Evolutionary conservation across 1,140 invertebrate species (phyloP), one percentile per base, ranked within the genome.

Genomic region (Diachasma alloeum): DNA sequence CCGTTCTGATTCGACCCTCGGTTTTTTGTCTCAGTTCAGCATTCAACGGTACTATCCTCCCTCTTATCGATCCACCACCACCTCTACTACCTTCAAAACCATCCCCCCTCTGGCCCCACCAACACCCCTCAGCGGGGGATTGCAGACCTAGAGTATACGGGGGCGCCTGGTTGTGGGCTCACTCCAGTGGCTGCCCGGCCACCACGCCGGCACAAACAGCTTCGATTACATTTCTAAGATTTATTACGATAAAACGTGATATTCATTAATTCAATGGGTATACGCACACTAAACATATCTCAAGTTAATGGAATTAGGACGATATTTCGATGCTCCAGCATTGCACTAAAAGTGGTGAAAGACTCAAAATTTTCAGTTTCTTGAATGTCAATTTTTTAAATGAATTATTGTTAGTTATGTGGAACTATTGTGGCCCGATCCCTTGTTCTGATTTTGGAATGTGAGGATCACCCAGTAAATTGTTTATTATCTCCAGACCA

Each of bases 151-250:
- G 72, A 76, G 67, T 71, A 66, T 79, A 72, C 56, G 46, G 71
- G 63, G 77, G 72, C 77, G 75, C 69, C 75, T 70, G 77, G 74
- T 79, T 78, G 68, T 68, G 75, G 46, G 76, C 73, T 75, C 77
- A 78, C 78, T 75, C 81, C 88, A 87, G 87, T 89, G 87, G 86
- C 83, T 88, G 84, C 86, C 86, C 86, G 84, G 87, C 87, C 87
- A 86, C 86, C 83, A 87, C 80, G 86, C 87, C 86, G 87, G 85
- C 83, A 85, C 82, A 68, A 83, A 86, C 83, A 81, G 31, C 75
- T 83, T 85, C 83, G 81, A 83, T 83, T 74, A 59, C 5, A 46
- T 10, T 22, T 75, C 36, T 19, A 44, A 39, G 13, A 17, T n/a
- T 46, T 11, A 39, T n/a, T 31, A 75, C 63, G 36, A 11, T 9